Percentiles rank a stretch among this genome's conserved stretches.
phyloP scores from a whole-genome alignment of 2,888 invertebrate genomes.

The Eupithecia subumbrata region DNA sequence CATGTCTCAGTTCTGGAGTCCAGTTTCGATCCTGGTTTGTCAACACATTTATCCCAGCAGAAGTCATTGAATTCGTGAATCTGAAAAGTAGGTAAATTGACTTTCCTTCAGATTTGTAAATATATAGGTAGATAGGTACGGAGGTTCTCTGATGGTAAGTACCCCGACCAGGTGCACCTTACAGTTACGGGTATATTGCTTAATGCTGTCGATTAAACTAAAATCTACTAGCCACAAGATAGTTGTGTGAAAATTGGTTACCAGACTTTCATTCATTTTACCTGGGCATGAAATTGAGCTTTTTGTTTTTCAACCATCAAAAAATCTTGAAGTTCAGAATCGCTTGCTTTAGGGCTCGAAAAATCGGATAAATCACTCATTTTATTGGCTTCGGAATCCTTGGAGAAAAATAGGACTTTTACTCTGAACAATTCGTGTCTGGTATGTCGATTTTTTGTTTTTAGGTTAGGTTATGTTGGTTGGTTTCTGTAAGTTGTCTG shows the following conservation, averaged over 20 bases:
- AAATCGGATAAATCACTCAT: slow-evolving; percentile 76
- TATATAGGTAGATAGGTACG: background rate
- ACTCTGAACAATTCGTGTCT: no score
- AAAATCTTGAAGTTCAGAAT: slow-evolving; percentile 93
- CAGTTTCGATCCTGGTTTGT: slow-evolving; percentile 93
- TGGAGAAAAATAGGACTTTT: background rate
- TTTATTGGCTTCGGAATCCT: slow-evolving; percentile 24
- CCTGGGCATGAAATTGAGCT: slow-evolving; percentile 95
- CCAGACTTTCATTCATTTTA: slow-evolving; percentile 56
- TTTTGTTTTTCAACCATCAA: slow-evolving; percentile 93
- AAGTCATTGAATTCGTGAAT: slow-evolving; percentile 96
- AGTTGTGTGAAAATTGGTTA: background rate
- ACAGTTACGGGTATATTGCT: background rate
- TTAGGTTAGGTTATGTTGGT: background rate
- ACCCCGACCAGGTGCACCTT: background rate
- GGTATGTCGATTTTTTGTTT: background rate
- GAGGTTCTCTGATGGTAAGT: background rate
- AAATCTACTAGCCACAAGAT: background rate
- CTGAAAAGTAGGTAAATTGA: slow-evolving; percentile 73
- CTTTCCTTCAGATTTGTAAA: background rate
- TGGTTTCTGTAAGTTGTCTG: background rate
- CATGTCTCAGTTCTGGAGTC: slow-evolving; percentile 96
- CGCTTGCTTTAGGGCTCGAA: slow-evolving; percentile 76
- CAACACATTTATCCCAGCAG: slow-evolving; percentile 98
- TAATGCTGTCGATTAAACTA: background rate